Evolutionary conservation across 2,888 invertebrate species (phyloP).

Genomic region (Rhagophthalmus giganteus): DNA sequence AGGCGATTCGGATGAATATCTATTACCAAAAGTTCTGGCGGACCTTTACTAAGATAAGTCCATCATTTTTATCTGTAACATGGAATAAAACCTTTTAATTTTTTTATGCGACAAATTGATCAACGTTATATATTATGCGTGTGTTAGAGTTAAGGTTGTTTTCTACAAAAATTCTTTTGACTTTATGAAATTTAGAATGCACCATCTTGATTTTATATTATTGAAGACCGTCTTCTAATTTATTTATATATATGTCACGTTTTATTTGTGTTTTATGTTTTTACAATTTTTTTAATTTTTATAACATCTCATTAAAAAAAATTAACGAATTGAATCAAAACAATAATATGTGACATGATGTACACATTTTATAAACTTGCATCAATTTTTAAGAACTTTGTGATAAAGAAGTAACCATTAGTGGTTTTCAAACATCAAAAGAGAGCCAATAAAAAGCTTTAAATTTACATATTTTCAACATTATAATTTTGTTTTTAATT

Average conservation of each 20-base stretch:
- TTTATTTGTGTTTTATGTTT: neutral
- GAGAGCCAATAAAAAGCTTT: conserved; percentile 13
- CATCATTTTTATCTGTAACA: conserved; percentile 6
- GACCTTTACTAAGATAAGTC: conserved; percentile 57
- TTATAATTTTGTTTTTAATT: conserved; percentile 7
- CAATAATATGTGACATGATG: conserved; percentile 7
- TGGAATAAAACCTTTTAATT: conserved; percentile 5
- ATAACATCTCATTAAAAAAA: conserved; percentile 6
- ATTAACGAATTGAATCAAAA: conserved; percentile 6
- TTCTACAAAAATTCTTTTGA: too few relatives aligned
- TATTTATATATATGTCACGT: too few relatives aligned
- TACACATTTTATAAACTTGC: conserved; percentile 19
- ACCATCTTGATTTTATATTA: too few relatives aligned
- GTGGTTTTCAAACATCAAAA: conserved; percentile 12
- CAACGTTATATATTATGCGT: conserved; percentile 2
- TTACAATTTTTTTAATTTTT: conserved; percentile 8
- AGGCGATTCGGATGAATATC: conserved; percentile 62
- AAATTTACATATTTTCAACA: conserved; percentile 12
- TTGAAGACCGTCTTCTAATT: conserved; percentile 5
- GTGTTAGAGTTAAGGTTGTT: too few relatives aligned
- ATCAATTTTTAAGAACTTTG: conserved; percentile 16
- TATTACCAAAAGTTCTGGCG: conserved; percentile 60
- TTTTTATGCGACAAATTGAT: conserved; percentile 6
- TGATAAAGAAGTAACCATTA: conserved; percentile 20
- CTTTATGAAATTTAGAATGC: too few relatives aligned